Base-by-base conservation (phyloP, 2,797 vertebrate genomes). In the Silurus lanzhouensis region DNA sequence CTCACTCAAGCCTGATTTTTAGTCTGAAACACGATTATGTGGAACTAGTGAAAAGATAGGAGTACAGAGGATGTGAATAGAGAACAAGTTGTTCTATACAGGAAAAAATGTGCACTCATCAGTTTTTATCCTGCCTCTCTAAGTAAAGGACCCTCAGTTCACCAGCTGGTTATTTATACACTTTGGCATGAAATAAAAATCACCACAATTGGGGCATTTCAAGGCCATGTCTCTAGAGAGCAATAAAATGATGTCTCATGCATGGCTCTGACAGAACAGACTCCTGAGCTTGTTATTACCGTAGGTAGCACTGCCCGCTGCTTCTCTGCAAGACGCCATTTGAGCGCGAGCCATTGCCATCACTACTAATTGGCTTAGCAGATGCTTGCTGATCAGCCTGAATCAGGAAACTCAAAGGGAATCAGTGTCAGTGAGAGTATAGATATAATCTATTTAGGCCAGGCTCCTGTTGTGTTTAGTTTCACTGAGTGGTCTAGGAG, bases 141-240 rank as follows among this genome's bases (percentile, higher is more conserved):
- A 66, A 66, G 74, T 84, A 79, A 22, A 83, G 79, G 57, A 57
- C 52, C 82, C 46, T 72, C 63, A 3, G 74, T 80, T 74, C 48
- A 68, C 72, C 81, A 83, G 71, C 31, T 64, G 67, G 77, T 58
- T 87, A 89, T 90, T 87, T 85, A 87, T 89, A 88, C 83, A 86
- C 13, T 13, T 84, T 38, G 82, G 82, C 81, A 88, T 88, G 83
- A 89, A 87, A 83, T 87, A 85, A 84, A 83, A 79, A 83, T 87
- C 72, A 52, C 55, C 52, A 74, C 70, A 77, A 68, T 44, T 80
- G 52, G 67, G 81, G 76, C 7, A 82, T 85, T 81, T 86, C 87
- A 68, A 60, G 81, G 75, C 64, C 19, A 63, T 66, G 74, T 78
- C 87, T 79, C 82, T 52, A 22, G 81, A 90, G 84, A 85, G 60